phyloP scores from a whole-genome alignment of 2,888 invertebrate genomes.

The Diplolepis rosae region DNA sequence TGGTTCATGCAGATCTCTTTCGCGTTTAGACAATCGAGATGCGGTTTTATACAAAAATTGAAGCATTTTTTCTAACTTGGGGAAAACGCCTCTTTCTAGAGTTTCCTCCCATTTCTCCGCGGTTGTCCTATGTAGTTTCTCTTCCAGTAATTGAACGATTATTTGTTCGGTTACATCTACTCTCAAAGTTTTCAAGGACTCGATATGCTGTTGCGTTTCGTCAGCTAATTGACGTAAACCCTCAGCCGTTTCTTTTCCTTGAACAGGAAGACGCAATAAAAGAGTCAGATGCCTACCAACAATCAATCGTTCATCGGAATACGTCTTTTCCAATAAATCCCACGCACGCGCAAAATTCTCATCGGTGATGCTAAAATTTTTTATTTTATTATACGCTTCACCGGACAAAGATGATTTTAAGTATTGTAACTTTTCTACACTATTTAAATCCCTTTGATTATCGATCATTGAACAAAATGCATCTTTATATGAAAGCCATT shows the following conservation, averaged over 20 bases:
- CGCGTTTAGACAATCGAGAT: too few species aligned
- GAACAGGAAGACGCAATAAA: slow-evolving; percentile 37
- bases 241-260: slow-evolving; percentile 30
- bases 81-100: too few species aligned
- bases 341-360: slow-evolving; percentile 39
- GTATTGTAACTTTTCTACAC: too few species aligned
- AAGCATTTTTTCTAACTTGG: too few species aligned
- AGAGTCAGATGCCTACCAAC: slow-evolving; percentile 39
- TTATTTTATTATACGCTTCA: too few species aligned
- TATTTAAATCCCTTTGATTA: slow-evolving; percentile 11
- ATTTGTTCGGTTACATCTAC: slow-evolving; percentile 40
- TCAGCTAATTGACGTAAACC: slow-evolving; percentile 41
- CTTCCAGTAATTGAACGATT: slow-evolving; percentile 41
- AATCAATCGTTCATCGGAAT: too few species aligned
- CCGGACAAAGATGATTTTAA: too few species aligned
- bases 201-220: slow-evolving; percentile 44
- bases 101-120: too few species aligned
- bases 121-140: too few species aligned
- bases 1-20: too few species aligned
- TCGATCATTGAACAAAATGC: slow-evolving; percentile 15
- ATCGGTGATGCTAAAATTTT: slow-evolving; percentile 15
- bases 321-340: slow-evolving; percentile 36
- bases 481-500: slow-evolving; percentile 45
- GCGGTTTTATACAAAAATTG: too few species aligned
- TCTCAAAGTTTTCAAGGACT: slow-evolving; percentile 37